A percentile compares a stretch with the other conserved stretches of the same genome.
phyloP scores from a whole-genome alignment of 2,113 vertebrate genomes.

The Ciconia boyciana region DNA sequence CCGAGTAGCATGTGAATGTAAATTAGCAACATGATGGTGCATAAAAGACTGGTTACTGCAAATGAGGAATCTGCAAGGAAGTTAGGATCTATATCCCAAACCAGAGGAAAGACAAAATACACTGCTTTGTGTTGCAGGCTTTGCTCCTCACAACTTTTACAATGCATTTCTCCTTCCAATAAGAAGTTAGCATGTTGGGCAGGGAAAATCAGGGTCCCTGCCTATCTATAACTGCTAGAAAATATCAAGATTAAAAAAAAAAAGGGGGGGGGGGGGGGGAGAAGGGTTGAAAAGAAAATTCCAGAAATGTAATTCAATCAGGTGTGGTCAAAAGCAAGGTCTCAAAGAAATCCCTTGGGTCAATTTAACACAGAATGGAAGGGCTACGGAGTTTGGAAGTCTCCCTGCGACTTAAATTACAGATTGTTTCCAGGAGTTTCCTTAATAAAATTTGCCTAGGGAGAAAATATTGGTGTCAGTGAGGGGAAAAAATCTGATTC shows the following conservation, averaged over 20 bases:
- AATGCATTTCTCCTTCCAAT: not conserved
- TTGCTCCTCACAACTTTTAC: not conserved
- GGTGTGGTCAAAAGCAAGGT: not conserved
- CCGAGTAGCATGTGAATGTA: not conserved
- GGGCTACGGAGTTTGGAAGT: not conserved
- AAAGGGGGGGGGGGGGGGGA: fast-evolving
- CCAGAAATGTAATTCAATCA: not conserved
- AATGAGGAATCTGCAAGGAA: not conserved
- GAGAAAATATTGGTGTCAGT: slow-evolving; percentile 41
- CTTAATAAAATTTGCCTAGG: slow-evolving; percentile 45
- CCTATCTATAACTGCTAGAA: not conserved
- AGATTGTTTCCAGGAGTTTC: slow-evolving; percentile 31
- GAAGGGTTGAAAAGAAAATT: not conserved
- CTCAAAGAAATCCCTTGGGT: not conserved
- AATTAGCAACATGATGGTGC: not conserved
- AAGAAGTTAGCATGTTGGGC: not conserved
- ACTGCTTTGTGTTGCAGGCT: not conserved
- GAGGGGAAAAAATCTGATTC: slow-evolving; percentile 20
- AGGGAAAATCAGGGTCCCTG: not conserved
- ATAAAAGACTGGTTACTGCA: not conserved
- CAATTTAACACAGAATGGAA: not conserved
- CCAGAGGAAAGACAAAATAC: not conserved
- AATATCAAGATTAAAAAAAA: not conserved
- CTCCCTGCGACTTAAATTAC: not conserved
- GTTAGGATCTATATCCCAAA: not conserved